Percentiles rank a stretch among this genome's conserved stretches.
These are phyloP conservation scores for Adelosebastes latens DNA, from an alignment of 2,797 vertebrate species.

Conservation along the genomic window DNA sequence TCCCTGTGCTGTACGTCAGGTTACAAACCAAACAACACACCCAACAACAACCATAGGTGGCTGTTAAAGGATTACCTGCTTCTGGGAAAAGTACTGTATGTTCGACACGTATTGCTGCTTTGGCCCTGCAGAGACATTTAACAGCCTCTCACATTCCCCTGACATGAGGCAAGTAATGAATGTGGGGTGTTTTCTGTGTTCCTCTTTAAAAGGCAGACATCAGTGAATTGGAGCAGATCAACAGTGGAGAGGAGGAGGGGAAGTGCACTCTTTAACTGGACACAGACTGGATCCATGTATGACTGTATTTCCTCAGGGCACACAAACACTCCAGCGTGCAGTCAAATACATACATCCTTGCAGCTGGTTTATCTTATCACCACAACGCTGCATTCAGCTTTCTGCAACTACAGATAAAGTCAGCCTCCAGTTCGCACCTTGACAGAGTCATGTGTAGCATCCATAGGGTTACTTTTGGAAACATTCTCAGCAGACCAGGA, in stretches of 20 bases:
- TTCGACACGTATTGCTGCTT: not conserved
- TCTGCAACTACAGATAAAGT: conserved; percentile 40
- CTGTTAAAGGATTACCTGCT: conserved; percentile 14
- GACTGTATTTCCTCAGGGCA: not conserved
- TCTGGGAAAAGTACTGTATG: not conserved
- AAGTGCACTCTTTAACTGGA: not conserved
- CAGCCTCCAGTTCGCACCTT: not conserved
- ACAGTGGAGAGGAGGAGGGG: not conserved
- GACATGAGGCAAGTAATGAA: conserved; percentile 24
- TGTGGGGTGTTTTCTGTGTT: conserved; percentile 31
- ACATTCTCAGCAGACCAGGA: not conserved
- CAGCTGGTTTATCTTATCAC: conserved; percentile 27
- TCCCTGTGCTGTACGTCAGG: not conserved
- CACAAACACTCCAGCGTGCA: not conserved
- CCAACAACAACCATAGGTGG: not conserved
- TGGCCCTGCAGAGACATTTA: conserved; percentile 31
- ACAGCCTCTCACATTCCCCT: conserved; percentile 24
- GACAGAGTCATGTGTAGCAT: not conserved
- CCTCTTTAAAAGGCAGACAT: not conserved
- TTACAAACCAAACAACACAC: conserved; percentile 2
- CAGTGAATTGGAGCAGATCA: not conserved
- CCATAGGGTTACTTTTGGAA: not conserved
- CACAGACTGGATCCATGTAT: not conserved
- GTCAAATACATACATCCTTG: not conserved
- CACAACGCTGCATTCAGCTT: not conserved